phyloP scores from a whole-genome alignment of 2,113 vertebrate species.

The Antennarius striatus region DNA sequence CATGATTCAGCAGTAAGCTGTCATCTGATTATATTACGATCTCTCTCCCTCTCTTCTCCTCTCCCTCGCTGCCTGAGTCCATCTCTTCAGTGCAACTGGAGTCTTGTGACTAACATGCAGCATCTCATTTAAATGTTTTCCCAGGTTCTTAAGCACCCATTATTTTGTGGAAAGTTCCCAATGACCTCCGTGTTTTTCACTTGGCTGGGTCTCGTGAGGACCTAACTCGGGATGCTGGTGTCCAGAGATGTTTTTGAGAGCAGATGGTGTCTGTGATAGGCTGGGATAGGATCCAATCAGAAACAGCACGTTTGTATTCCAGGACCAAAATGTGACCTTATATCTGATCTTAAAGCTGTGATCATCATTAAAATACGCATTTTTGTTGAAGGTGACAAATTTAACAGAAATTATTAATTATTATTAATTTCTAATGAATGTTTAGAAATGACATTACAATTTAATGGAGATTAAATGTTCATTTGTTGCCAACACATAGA shows the following conservation, averaged over 20 bases:
- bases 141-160: constrained; percentile 71
- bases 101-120: constrained; percentile 86
- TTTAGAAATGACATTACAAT: too few species aligned
- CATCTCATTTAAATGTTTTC: constrained; percentile 86
- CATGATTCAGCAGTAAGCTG: constrained; percentile 71
- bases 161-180: constrained; percentile 68
- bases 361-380: too few species aligned
- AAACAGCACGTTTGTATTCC: constrained; percentile 39
- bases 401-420: too few species aligned
- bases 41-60: not conserved
- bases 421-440: too few species aligned
- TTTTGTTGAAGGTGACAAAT: too few species aligned
- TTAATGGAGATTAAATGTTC: too few species aligned
- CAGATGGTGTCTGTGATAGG: constrained; percentile 43
- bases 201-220: constrained; percentile 74
- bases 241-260: constrained; percentile 66
- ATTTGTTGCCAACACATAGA: not conserved
- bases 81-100: constrained; percentile 61
- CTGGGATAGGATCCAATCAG: constrained; percentile 10
- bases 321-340: not conserved
- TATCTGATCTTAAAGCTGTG: too few species aligned
- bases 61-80: constrained; percentile 42
- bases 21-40: constrained; percentile 72
- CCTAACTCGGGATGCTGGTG: constrained; percentile 67
- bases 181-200: constrained; percentile 80